Conservation (phyloP, 1,140 invertebrate species). For the Drosophila tani region DNA sequence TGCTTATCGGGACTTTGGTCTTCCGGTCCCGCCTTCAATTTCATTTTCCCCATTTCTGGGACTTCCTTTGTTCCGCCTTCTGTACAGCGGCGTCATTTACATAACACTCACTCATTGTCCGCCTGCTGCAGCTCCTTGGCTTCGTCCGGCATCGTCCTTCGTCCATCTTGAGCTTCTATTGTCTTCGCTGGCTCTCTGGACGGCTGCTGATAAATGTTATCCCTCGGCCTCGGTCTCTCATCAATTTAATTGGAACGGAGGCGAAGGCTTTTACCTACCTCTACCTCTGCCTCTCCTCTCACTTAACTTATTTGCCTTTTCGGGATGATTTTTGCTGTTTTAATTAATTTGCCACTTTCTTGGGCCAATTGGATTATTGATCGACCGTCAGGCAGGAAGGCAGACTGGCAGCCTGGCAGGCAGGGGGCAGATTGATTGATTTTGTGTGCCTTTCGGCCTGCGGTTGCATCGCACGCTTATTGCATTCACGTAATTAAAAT, state of each 20-base stretch:
- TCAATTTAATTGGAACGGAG: conserved; percentile 73
- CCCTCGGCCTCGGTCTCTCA: conserved; percentile 44
- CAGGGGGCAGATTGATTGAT: conserved; percentile 57
- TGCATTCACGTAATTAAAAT: conserved; percentile 64
- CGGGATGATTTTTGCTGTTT: conserved; percentile 53
- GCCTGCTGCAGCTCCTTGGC: conserved; percentile 29
- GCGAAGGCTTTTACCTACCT: conserved; percentile 35
- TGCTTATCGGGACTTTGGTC: conserved; percentile 61
- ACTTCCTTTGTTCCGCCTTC: conserved; percentile 33
- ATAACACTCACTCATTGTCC: conserved; percentile 48
- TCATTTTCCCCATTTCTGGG: conserved; percentile 18
- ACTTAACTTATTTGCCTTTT: conserved; percentile 47
- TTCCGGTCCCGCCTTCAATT: conserved; percentile 28
- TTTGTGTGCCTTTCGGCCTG: conserved; percentile 49
- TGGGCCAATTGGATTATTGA: conserved; percentile 55
- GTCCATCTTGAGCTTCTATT: conserved; percentile 39
- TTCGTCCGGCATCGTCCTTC: conserved; percentile 14
- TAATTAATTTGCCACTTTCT: conserved; percentile 69
- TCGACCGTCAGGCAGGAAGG: conserved; percentile 31
- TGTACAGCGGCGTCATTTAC: conserved; percentile 56
- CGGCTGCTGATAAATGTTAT: conserved; percentile 30
- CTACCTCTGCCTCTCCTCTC: conserved; percentile 38
- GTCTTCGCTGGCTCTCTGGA: conserved; percentile 16
- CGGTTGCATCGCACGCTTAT: conserved; percentile 42
- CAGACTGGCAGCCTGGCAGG: not conserved